Evolutionary conservation across 64 coral and sea anemone genomes (phyloP).

Genomic region (Cladopsammia gracilis): DNA sequence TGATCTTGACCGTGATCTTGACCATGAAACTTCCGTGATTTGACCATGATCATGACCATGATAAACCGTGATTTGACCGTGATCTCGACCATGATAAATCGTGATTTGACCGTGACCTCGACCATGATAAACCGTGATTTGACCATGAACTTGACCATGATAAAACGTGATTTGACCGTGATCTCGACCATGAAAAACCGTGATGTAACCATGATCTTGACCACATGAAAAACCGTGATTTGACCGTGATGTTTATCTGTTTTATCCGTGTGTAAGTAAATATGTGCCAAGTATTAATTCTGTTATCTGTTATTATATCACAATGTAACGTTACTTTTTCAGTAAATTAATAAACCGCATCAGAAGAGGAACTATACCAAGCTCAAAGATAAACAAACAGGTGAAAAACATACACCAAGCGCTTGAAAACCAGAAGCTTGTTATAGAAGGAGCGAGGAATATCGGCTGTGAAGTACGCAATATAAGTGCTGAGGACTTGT

Average conservation of each 20-base stretch:
- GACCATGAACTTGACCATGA: neutral
- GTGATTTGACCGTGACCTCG: neutral
- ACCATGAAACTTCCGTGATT: neutral
- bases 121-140: neutral
- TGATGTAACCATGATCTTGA: neutral
- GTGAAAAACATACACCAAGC: constrained; percentile 3
- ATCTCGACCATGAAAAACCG: neutral
- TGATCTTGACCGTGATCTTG: too few relatives aligned
- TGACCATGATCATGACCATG: neutral
- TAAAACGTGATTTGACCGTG: neutral
- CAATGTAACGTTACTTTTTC: neutral
- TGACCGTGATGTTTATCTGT: neutral
- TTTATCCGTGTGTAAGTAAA: too few relatives aligned
- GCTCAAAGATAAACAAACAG: neutral
- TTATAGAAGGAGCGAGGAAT: neutral
- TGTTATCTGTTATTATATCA: too few relatives aligned
- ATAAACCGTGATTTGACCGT: neutral
- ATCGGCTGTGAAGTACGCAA: neutral
- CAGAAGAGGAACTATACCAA: constrained; percentile 14
- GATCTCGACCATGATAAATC: neutral
- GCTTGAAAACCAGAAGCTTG: constrained; percentile 15
- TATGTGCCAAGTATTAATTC: too few relatives aligned
- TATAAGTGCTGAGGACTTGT: constrained; percentile 5
- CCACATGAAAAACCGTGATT: neutral
- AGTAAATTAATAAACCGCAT: constrained; percentile 45